Conservation (phyloP, 2,797 vertebrate genomes). For the Lateolabrax maculatus region DNA sequence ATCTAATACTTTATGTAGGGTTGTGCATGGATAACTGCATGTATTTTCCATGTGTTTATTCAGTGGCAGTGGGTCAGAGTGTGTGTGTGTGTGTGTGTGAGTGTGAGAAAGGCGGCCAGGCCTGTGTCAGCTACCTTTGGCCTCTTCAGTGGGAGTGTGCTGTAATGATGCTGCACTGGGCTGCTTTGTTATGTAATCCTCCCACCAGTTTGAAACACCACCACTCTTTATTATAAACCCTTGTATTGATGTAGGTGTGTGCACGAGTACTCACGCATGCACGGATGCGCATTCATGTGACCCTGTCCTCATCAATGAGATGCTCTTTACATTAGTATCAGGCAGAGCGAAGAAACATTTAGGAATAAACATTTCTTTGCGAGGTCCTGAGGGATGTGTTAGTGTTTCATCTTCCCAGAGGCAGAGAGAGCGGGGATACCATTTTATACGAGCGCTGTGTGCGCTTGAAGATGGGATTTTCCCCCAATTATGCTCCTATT, state of each 20-base stretch:
- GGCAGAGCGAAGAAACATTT: slow-evolving; percentile 39
- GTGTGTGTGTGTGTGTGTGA: slow-evolving; percentile 1
- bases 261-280: background rate
- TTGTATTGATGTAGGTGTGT: slow-evolving; percentile 59
- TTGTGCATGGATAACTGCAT: slow-evolving; percentile 7
- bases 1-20: slow-evolving; percentile 17
- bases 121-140: slow-evolving; percentile 68
- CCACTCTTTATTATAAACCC: slow-evolving; percentile 69
- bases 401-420: slow-evolving; percentile 69
- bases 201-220: slow-evolving; percentile 79
- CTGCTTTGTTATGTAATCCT: slow-evolving; percentile 84
- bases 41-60: slow-evolving; percentile 30
- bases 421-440: slow-evolving; percentile 44
- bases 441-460: slow-evolving; percentile 32
- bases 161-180: slow-evolving; percentile 73
- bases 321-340: slow-evolving; percentile 31
- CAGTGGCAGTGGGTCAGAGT: slow-evolving; percentile 32
- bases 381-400: slow-evolving; percentile 52
- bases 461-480: slow-evolving; percentile 52
- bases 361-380: slow-evolving; percentile 58
- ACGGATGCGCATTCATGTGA: slow-evolving; percentile 7
- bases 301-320: slow-evolving; percentile 48
- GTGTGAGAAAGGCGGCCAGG: slow-evolving; percentile 39
- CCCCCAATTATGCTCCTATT: slow-evolving; percentile 54
- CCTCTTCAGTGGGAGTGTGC: slow-evolving; percentile 74